These are phyloP conservation scores for Drosophila meridiana DNA, from an alignment of 2,888 invertebrate species.

Conservation along the genomic window DNA sequence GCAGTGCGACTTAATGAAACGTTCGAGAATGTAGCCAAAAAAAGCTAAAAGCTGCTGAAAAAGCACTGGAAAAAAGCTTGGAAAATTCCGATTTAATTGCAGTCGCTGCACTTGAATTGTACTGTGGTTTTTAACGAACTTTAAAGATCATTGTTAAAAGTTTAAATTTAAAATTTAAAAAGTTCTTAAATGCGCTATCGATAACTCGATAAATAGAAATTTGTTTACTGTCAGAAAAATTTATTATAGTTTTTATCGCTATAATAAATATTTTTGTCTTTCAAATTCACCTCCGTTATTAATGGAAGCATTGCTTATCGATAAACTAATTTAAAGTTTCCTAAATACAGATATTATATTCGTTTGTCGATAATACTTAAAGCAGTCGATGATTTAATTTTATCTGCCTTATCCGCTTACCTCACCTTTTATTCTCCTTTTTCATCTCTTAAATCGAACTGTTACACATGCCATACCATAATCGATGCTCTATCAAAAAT, in stretches of 20 bases:
- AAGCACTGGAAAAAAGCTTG: neutral
- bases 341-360: no score
- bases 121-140: slow-evolving; percentile 16
- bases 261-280: no score
- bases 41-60: slow-evolving; percentile 7
- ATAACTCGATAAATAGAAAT: neutral
- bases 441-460: neutral
- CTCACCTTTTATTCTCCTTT: no score
- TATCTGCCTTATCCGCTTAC: no score
- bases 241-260: no score
- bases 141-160: slow-evolving; percentile 4
- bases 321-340: no score
- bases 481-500: neutral
- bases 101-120: slow-evolving; percentile 3
- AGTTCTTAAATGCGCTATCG: neutral
- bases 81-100: slow-evolving; percentile 1
- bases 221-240: neutral
- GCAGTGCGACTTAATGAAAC: slow-evolving; percentile 36
- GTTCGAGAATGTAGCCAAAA: slow-evolving; percentile 32
- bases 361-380: no score
- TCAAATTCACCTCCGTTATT: no score
- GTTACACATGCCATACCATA: neutral
- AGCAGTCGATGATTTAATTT: no score
- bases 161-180: neutral
- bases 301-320: no score